Percentiles rank a stretch among this genome's conserved stretches.
These are phyloP conservation scores for Carollia perspicillata DNA, from an alignment of 2,113 vertebrate species.

Conservation along the genomic window DNA sequence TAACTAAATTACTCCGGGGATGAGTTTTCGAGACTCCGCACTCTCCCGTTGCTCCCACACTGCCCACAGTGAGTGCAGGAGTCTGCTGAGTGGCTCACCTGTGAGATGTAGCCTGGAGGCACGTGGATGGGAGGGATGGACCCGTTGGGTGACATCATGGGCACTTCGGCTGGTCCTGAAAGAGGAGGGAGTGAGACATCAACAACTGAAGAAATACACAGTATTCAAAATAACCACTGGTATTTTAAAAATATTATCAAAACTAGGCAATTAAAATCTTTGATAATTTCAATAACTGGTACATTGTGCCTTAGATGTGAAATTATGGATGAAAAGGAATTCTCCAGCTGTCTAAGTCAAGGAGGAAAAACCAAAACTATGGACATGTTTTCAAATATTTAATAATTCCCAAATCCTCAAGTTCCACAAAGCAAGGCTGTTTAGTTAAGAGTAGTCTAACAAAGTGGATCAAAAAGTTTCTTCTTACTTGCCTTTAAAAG, in stretches of 20 bases:
- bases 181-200: constrained; percentile 37
- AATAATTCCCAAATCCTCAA: not conserved
- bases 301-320: not conserved
- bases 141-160: constrained; percentile 99
- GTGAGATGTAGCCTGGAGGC: constrained; percentile 98
- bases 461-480: not conserved
- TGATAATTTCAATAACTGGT: not conserved
- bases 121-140: constrained; percentile 99
- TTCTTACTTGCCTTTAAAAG: not conserved
- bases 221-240: not conserved
- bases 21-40: not conserved
- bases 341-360: not conserved
- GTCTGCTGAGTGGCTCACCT: constrained; percentile 83
- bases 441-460: not conserved
- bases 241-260: not conserved
- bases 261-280: not conserved
- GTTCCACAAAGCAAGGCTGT: not conserved
- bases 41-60: not conserved
- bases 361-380: not conserved
- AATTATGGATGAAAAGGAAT: not conserved
- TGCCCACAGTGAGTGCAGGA: not conserved
- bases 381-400: not conserved
- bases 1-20: not conserved
- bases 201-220: not conserved
- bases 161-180: constrained; percentile 96